A percentile compares a stretch with the other conserved stretches of the same genome.
Conservation (phyloP, 2,797 vertebrate genomes). For the Gallinago solitaria region DNA sequence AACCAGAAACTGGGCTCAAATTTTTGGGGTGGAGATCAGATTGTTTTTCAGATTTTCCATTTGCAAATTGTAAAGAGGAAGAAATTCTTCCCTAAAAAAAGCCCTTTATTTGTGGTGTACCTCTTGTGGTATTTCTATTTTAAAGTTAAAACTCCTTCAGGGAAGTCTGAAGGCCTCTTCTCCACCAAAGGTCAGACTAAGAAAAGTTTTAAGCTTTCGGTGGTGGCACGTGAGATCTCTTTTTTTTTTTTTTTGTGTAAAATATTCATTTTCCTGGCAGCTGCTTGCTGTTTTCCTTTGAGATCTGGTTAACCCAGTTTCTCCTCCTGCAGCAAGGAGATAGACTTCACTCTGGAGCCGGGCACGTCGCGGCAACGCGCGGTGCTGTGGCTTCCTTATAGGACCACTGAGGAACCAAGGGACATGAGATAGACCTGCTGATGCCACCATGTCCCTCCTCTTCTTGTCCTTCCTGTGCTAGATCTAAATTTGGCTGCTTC, state of each 20-base stretch:
- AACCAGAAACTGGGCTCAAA: background rate
- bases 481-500: background rate
- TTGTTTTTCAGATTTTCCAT: background rate
- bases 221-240: background rate
- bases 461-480: background rate
- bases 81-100: background rate
- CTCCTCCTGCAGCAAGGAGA: background rate
- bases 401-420: background rate
- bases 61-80: background rate
- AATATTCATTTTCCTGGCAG: background rate
- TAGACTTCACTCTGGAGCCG: background rate
- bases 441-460: background rate
- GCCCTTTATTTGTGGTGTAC: too few species aligned
- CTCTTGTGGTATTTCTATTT: background rate
- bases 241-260: background rate
- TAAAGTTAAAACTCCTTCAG: background rate
- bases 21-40: background rate
- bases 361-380: accelerated
- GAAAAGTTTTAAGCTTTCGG: background rate
- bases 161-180: too few species aligned
- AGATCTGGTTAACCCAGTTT: background rate
- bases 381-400: accelerated
- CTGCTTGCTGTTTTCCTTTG: background rate
- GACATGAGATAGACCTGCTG: background rate
- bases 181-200: background rate